Evolutionary conservation across 2,797 vertebrate species (phyloP), one percentile per base, ranked within the genome.

Genomic region (Otus scops): DNA sequence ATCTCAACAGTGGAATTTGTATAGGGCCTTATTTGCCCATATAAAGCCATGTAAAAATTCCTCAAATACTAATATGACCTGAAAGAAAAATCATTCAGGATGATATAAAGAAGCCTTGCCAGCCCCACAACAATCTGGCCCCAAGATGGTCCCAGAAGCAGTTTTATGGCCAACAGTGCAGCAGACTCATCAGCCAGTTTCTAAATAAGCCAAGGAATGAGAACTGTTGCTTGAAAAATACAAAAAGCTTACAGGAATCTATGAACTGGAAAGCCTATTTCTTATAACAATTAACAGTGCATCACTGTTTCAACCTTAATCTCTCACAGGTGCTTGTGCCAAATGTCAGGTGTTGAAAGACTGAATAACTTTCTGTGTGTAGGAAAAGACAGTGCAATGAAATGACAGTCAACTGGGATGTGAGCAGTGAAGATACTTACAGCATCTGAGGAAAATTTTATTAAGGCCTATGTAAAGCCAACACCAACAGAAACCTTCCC

Each of bases 201-300:
- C 43, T 71, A 56, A 78, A 79, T 19, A 92, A 93, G 16, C 30
- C 65, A 87, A 63, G 21, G 30, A 61, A 75, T 43, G 51, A 75
- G 48, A 82, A 79, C 10, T 38, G 7, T 10, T 80, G 5, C 48
- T 91, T 77, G 63, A 91, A 88, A 96, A 80, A 80, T 59, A 36
- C 16, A 38, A 69, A 77, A 68, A 5, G 5, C 6, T 91, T 89
- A 57, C 1, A 17, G 22, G 41, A 89, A 71, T 84, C 63, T 85
- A 48, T 83, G 51, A 39, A 70, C 63, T 53, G 56, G 36, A 87
- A 85, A 94, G 18, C 3, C 39, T 79, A 5, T 45, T 87, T 92
- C 14, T 91, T 84, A 59, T 75, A 83, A 85, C 53, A 92, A 93
- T 94, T 96, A 95, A 57, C 20, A 80, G 54, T 32, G n/a, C 5